Conservation (phyloP, 2,888 invertebrate species). For the Mechanitis mazaeus region DNA sequence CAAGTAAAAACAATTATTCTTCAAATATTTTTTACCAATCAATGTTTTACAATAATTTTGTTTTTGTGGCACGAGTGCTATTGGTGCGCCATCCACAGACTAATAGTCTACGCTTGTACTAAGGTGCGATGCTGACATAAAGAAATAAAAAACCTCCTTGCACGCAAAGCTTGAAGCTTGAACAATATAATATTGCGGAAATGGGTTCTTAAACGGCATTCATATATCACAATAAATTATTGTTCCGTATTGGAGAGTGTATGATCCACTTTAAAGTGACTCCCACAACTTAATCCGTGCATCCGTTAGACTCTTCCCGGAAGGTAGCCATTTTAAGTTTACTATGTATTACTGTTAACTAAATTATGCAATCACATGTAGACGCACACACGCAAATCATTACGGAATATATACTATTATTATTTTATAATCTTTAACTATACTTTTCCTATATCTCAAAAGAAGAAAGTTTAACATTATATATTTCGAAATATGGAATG, state of each 20-base stretch:
- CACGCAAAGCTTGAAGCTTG: conserved; percentile 30
- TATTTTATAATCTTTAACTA: no score
- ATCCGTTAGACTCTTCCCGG: conserved; percentile 13
- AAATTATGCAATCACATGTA: neutral
- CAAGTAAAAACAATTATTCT: no score
- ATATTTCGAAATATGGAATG: no score
- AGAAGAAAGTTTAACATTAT: no score
- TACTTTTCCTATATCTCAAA: no score
- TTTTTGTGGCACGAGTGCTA: no score
- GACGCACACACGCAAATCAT: neutral
- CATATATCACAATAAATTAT: conserved; percentile 27
- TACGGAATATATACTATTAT: no score
- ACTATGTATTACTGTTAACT: neutral
- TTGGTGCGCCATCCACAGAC: no score
- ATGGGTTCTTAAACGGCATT: conserved; percentile 31
- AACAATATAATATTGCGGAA: conserved; percentile 32
- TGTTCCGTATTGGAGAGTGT: conserved; percentile 14
- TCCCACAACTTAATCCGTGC: conserved; percentile 13
- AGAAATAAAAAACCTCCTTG: conserved; percentile 4
- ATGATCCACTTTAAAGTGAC: conserved; percentile 8
- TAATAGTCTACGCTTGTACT: no score
- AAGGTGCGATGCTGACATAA: conserved; percentile 10
- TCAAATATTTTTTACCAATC: no score
- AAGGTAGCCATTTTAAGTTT: conserved; percentile 11
- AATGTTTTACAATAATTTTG: no score